A percentile compares a stretch with the other conserved stretches of the same genome.
These are phyloP conservation scores for Oceanodroma leucorhoa DNA, from an alignment of 2,797 vertebrate species.

Conservation along the genomic window DNA sequence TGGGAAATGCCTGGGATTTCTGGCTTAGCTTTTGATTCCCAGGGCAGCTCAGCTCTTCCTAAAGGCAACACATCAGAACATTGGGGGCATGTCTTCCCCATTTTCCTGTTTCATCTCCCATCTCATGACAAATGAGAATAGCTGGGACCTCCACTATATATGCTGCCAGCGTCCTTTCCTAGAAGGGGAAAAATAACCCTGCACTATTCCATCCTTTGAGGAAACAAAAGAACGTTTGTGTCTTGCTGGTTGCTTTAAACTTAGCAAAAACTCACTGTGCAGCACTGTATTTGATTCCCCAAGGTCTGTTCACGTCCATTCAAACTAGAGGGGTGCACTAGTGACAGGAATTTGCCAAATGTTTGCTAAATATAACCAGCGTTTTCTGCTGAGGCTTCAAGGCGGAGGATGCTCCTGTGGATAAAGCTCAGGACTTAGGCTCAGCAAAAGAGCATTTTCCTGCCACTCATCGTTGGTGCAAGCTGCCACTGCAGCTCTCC, in stretches of 20 bases:
- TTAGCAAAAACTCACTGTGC: not conserved
- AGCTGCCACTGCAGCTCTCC: not conserved
- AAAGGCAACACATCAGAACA: not conserved
- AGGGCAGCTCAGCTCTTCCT: not conserved
- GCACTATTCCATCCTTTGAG: not conserved
- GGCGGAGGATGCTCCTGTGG: not conserved
- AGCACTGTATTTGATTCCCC: not conserved
- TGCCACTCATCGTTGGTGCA: not conserved
- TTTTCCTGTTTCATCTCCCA: not conserved
- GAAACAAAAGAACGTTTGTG: conserved; percentile 10
- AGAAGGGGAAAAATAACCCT: not conserved
- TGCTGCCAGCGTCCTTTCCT: not conserved
- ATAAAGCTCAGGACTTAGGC: not conserved
- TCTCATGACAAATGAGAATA: not conserved
- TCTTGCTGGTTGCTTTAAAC: not conserved
- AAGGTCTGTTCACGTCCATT: not conserved
- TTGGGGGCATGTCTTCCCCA: not conserved
- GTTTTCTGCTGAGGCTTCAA: not conserved
- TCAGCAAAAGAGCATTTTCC: not conserved
- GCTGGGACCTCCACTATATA: not conserved
- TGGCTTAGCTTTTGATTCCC: not conserved
- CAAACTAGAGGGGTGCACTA: not conserved
- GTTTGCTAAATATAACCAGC: not conserved
- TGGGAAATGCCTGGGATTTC: conserved; percentile 50
- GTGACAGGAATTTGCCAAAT: not conserved